Base-by-base conservation (phyloP, 2,888 invertebrate genomes). In the Heptascelio sp. region DNA sequence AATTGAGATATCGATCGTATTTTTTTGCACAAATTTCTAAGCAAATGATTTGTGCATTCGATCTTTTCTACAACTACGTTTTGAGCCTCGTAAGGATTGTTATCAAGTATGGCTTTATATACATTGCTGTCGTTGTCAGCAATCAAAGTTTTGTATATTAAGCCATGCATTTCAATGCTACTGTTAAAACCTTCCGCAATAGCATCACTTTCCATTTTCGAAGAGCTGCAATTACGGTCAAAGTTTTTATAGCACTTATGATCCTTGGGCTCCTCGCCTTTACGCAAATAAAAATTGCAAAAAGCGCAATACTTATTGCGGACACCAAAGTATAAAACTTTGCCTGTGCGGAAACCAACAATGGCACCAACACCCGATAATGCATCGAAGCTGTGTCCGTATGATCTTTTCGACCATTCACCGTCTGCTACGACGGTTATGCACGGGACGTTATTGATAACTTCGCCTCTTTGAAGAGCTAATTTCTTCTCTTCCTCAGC, bases 1-100 rank as follows among this genome's bases (percentile, higher is more conserved):
- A 13, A 26, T 46, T 40, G 40, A 1, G 21, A 30, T 17, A 70
- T 23, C 2, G 43, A 13, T 19, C 19, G 23, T 1, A 76, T 0
- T 34, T 78, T 84, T 17, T 75, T 85, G 13, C 85, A 82, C 23
- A 85, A 60, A 77, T 87, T 87, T 23, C 84, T 80, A 9, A 88
- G 67, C 13, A 90, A 46, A 80, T 92, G 90, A 71, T 90, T 91
- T 8, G 57, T 78, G 73, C 91, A 92, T 80, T 75, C 43, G 53
- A 23, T 46, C 30, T 49, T 53, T 87, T 73, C 23, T n/a, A 79
- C 62, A 15, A 6, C 11, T 25, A 80, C 46, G 3, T 46, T 40
- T 30, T 68, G 57, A 11, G 43, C 40, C 6, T 19, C 6, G 26
- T 80, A 80, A 1, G 80, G 80, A 1, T 55, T 64, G 11, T 67